Evolutionary conservation across 2,797 vertebrate species (phyloP).

Genomic region (Buphagus erythrorhynchus): DNA sequence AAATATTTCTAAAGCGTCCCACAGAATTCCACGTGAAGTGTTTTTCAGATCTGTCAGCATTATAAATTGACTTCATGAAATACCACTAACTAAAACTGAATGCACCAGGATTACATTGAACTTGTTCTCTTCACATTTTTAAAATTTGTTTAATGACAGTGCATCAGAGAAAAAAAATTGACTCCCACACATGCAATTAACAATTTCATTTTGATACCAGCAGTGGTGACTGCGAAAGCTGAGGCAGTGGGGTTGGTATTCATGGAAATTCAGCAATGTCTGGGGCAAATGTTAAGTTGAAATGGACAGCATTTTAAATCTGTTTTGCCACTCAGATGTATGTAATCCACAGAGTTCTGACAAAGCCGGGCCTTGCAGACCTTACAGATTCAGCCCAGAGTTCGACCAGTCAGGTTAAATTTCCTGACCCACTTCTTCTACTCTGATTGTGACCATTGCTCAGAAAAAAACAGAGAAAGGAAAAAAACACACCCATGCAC

Average conservation of each 20-base stretch:
- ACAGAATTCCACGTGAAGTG: neutral
- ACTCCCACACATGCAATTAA: neutral
- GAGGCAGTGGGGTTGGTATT: neutral
- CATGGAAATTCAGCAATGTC: neutral
- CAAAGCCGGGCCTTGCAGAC: slow-evolving; percentile 71
- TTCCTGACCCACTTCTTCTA: slow-evolving; percentile 72
- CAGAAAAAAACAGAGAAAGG: neutral
- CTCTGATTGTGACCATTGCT: slow-evolving; percentile 64
- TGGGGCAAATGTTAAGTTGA: slow-evolving; percentile 73
- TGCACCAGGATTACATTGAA: slow-evolving; percentile 48
- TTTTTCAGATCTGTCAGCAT: neutral
- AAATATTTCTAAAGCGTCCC: neutral
- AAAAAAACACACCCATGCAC: neutral
- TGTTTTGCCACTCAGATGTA: slow-evolving; percentile 77
- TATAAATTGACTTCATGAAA: neutral
- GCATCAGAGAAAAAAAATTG: neutral
- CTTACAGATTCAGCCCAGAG: slow-evolving; percentile 62
- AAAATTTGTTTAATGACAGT: neutral
- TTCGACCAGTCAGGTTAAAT: slow-evolving; percentile 77
- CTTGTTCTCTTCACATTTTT: slow-evolving; percentile 1
- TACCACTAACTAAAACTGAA: neutral
- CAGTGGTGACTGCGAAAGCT: neutral
- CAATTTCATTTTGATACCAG: neutral
- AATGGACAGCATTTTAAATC: slow-evolving; percentile 79
- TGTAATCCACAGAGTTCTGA: slow-evolving; percentile 64